Base-by-base conservation (phyloP, 2,113 vertebrate species). In the Epinephelus moara region DNA sequence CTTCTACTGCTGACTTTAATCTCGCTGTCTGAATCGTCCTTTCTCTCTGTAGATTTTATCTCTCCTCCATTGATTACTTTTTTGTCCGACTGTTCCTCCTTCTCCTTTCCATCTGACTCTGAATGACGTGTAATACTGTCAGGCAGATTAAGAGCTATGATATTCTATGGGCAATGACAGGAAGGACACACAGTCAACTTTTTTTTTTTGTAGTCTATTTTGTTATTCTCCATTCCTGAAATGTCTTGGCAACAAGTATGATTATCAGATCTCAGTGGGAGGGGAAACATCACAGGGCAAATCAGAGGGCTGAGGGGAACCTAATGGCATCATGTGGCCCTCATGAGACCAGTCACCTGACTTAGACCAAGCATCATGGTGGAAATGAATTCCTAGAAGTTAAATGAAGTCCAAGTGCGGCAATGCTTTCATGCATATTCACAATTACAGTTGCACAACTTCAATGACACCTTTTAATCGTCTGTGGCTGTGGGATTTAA, bases 291-390 rank as follows among this genome's bases (percentile, higher is more conserved):
- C 23, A 59, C 69, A 70, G 77, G 56, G 40, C 21, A 33, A 12
- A 52, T 81, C 33, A 47, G 70, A 59, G 19, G 70, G 57, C 7
- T 50, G 60, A 70, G 45, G 60, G 57, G 59, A 78, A 25, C 55
- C 25, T 53, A 53, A 66, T 15, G 13, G 69, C 66, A 68, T 85
- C 88, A 93, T 67, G 75, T 80, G 92, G 59, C 37, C 55, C 69
- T 84, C 88, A 88, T 88, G 42, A 79, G 82, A 78, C 63, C 27
- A 18, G 81, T 83, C 90, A 92, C 85, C 37, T 88, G 90, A 91
- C 74, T 9, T 1, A 7, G 2, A 21, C 52, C 19, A 2, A 71
- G 71, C 14, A 33, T 4, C 12, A 6, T 8, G 33, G 25, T 56
- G 45, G 71, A 62, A 63, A 56, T 19, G n/a, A 61, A 84, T 77